These are phyloP conservation scores for Caradrina clavipalpis DNA, from an alignment of 2,888 invertebrate species.

Conservation along the genomic window DNA sequence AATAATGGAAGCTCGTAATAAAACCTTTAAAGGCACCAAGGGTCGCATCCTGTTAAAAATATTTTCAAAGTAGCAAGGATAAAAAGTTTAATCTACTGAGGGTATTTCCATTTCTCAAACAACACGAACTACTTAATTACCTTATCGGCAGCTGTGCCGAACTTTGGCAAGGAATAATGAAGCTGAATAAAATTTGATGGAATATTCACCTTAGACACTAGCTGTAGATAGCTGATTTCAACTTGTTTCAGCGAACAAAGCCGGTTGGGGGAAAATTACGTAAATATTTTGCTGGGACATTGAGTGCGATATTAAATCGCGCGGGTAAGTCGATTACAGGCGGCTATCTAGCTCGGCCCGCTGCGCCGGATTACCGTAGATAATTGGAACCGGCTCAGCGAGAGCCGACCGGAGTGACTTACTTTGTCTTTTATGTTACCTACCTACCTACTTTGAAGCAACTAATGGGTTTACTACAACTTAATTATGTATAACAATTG, in stretches of 20 bases:
- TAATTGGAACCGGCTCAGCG: constrained; percentile 77
- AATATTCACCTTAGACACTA: constrained; percentile 44
- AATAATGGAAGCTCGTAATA: not conserved
- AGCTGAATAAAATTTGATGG: constrained; percentile 46
- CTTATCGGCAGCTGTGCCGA: constrained; percentile 42
- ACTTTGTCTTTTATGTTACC: constrained; percentile 62
- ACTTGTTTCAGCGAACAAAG: constrained; percentile 67
- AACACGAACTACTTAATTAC: constrained; percentile 40
- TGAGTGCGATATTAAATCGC: constrained; percentile 83
- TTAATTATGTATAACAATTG: constrained; percentile 55
- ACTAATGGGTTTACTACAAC: constrained; percentile 61
- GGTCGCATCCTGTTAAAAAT: not conserved
- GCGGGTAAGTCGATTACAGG: constrained; percentile 82
- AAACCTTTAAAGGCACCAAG: not conserved
- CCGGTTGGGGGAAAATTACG: constrained; percentile 72
- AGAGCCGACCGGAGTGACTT: constrained; percentile 62
- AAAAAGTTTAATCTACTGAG: constrained; percentile 14
- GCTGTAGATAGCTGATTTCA: constrained; percentile 51
- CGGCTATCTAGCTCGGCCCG: constrained; percentile 75
- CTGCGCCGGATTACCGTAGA: constrained; percentile 78
- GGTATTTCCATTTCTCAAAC: constrained; percentile 21
- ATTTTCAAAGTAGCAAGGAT: not conserved
- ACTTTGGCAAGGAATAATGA: constrained; percentile 43
- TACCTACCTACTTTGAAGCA: constrained; percentile 52
- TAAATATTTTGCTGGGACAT: constrained; percentile 82